A percentile compares a stretch with the other conserved stretches of the same genome.
Conservation (phyloP, 2,113 vertebrate genomes). For the Cyprinodon tularosa region DNA sequence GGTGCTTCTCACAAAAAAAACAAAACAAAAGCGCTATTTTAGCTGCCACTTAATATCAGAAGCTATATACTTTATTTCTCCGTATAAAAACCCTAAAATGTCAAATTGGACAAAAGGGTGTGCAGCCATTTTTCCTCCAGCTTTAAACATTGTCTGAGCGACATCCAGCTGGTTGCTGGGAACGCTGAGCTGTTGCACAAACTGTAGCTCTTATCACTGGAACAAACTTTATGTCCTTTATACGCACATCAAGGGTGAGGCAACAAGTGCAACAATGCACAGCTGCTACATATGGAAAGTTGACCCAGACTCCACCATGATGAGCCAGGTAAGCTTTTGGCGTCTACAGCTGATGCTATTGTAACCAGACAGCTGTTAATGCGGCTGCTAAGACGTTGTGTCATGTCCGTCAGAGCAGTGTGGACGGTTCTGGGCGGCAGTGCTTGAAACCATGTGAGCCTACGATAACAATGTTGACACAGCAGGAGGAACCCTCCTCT, state of each 20-base stretch:
- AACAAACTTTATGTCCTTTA: conserved; percentile 62
- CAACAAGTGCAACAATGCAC: conserved; percentile 57
- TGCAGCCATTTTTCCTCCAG: no score
- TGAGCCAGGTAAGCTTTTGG: conserved; percentile 44
- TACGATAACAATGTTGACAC: conserved; percentile 64
- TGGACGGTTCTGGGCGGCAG: conserved; percentile 20
- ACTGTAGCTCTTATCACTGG: conserved; percentile 61
- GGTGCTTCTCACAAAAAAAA: no score
- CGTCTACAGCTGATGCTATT: conserved; percentile 14
- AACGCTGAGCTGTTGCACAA: conserved; percentile 57
- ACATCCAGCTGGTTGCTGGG: conserved; percentile 20
- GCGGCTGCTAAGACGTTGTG: background rate
- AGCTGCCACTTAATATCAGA: no score
- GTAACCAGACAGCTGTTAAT: conserved; percentile 29
- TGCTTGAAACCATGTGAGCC: conserved; percentile 2
- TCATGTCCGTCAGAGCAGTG: background rate
- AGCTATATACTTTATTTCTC: no score
- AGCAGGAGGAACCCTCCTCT: conserved; percentile 54
- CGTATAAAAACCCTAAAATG: no score
- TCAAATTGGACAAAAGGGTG: no score
- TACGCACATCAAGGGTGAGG: conserved; percentile 39
- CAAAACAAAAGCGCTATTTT: no score
- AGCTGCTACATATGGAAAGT: conserved; percentile 24
- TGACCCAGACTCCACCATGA: conserved; percentile 38
- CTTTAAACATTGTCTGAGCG: conserved; percentile 15